A percentile compares a stretch with the other conserved stretches of the same genome.
These are phyloP conservation scores for Beroe ovata DNA, from an alignment of 37 sponge, comb jelly and placozoan genomes.

Conservation along the genomic window DNA sequence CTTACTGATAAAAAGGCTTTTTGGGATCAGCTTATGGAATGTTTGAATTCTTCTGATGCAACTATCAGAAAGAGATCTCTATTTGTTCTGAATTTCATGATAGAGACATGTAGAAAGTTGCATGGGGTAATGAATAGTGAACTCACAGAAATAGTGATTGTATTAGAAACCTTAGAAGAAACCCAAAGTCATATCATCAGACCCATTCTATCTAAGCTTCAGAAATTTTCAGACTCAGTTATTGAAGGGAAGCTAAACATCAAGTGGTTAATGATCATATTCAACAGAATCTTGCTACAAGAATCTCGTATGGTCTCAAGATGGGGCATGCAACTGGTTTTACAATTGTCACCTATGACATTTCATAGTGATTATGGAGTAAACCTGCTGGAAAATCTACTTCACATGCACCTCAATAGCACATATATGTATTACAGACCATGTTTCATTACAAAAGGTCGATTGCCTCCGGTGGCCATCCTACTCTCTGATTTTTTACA, in stretches of 20 bases:
- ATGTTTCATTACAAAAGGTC: background rate
- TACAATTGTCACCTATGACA: background rate
- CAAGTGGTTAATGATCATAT: background rate
- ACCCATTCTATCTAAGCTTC: constrained; percentile 31
- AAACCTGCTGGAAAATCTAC: background rate
- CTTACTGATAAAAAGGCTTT: background rate
- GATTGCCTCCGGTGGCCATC: background rate
- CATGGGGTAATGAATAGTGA: background rate
- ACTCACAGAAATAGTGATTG: background rate
- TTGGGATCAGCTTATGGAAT: constrained; percentile 5
- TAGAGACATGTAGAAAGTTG: background rate
- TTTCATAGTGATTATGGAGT: background rate
- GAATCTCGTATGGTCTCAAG: constrained; percentile 55
- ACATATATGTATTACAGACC: constrained; percentile 58
- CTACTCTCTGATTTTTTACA: background rate
- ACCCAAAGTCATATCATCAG: constrained; percentile 55
- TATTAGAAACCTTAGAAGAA: constrained; percentile 65
- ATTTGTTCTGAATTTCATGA: constrained; percentile 14
- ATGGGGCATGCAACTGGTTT: constrained; percentile 31
- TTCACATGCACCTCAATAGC: background rate
- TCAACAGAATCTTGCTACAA: background rate
- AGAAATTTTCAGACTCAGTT: background rate
- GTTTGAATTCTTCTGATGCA: background rate
- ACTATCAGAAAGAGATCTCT: constrained; percentile 8
- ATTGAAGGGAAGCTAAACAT: background rate